Percentiles rank a stretch among this genome's conserved stretches.
These are phyloP conservation scores for Lithobates sylvaticus DNA, from an alignment of 2,797 vertebrate species.

Conservation along the genomic window DNA sequence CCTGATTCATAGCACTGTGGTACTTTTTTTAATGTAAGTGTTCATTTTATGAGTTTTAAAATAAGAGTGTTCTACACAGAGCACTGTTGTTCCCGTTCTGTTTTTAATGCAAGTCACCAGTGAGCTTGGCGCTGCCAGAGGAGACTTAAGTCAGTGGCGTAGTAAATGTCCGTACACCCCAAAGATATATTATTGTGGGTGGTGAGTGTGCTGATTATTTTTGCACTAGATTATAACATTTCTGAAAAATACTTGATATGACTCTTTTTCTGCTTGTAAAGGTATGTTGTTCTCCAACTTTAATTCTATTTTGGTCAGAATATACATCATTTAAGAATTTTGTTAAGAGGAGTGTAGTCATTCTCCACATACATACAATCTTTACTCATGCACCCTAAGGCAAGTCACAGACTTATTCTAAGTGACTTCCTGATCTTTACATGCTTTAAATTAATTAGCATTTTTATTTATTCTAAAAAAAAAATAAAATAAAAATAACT, in stretches of 20 bases:
- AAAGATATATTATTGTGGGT: too few species aligned
- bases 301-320: conserved; percentile 10
- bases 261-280: not conserved
- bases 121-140: too few species aligned
- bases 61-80: too few species aligned
- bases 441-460: not conserved
- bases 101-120: too few species aligned
- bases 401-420: not conserved
- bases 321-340: conserved; percentile 8
- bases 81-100: too few species aligned
- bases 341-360: conserved; percentile 1
- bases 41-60: too few species aligned
- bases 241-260: not conserved
- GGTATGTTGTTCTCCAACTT: conserved; percentile 19
- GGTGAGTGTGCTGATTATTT: too few species aligned
- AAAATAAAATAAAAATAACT: not conserved
- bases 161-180: too few species aligned
- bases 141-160: too few species aligned
- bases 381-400: not conserved
- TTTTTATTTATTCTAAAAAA: too few species aligned
- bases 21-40: too few species aligned
- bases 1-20: too few species aligned
- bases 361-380: not conserved
- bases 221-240: not conserved
- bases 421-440: not conserved